These are phyloP conservation scores for Nemurella pictetii DNA, from an alignment of 2,888 invertebrate genomes.

Conservation along the genomic window DNA sequence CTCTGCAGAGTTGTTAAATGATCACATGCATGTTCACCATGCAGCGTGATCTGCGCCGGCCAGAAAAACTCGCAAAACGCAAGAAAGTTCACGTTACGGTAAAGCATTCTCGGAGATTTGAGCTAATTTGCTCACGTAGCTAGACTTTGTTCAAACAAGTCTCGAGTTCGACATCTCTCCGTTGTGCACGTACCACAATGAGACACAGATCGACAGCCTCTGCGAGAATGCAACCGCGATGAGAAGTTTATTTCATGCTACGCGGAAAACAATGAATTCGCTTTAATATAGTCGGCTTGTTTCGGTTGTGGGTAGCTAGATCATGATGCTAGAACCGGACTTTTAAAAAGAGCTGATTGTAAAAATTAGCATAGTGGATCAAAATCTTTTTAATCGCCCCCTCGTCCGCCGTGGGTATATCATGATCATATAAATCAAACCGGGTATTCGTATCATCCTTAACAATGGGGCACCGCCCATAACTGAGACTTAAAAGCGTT, in stretches of 20 bases:
- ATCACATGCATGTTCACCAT: neutral
- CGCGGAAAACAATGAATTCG: no score
- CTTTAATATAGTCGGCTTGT: no score
- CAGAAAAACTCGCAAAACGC: neutral
- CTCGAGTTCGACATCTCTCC: neutral
- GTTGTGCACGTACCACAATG: no score
- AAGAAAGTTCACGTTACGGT: neutral
- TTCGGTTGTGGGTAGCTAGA: no score
- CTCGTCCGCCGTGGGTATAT: neutral
- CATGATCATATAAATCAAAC: neutral
- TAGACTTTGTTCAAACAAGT: neutral
- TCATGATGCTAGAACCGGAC: neutral
- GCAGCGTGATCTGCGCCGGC: neutral
- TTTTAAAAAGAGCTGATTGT: neutral
- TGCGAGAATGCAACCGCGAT: no score
- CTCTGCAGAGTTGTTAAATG: neutral
- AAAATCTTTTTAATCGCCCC: neutral
- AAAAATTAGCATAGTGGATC: neutral
- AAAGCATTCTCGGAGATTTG: neutral
- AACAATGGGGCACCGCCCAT: neutral
- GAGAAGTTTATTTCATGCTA: no score
- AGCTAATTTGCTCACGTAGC: neutral
- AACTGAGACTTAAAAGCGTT: neutral
- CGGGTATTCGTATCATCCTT: neutral
- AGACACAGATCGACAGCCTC: no score